phyloP scores from a whole-genome alignment of 1,140 invertebrate species.

The Heliothis subflexa region DNA sequence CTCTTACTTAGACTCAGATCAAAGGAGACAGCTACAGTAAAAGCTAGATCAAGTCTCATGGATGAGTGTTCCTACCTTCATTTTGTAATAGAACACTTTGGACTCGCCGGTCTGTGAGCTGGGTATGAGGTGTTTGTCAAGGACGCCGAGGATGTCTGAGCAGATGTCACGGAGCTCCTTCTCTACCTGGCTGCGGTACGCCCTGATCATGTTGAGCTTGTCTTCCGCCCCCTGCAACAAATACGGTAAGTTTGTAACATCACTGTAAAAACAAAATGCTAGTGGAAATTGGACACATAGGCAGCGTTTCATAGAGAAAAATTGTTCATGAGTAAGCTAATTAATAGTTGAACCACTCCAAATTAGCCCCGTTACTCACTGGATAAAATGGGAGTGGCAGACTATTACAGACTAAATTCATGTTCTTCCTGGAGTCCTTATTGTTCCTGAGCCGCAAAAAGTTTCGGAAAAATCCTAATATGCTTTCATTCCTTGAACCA shows the following conservation, averaged over 20 bases:
- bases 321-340: too few species aligned
- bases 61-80: conserved; percentile 88
- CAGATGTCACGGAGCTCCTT: conserved; percentile 98
- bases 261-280: not conserved
- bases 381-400: too few species aligned
- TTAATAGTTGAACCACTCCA: too few species aligned
- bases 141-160: conserved; percentile 96
- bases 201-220: conserved; percentile 97
- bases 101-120: conserved; percentile 96
- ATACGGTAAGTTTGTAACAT: conserved; percentile 16
- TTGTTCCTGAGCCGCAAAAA: too few species aligned
- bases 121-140: conserved; percentile 97
- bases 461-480: too few species aligned
- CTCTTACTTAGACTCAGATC: not conserved
- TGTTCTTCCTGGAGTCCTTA: too few species aligned
- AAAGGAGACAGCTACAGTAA: not conserved
- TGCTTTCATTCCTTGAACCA: too few species aligned
- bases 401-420: too few species aligned
- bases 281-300: not conserved
- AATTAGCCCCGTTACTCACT: too few species aligned
- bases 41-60: not conserved
- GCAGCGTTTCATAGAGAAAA: not conserved
- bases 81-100: conserved; percentile 99
- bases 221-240: conserved; percentile 91
- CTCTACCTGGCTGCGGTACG: conserved; percentile 97